phyloP scores from a whole-genome alignment of 2,888 invertebrate genomes.

The Leucoptera coffeella region DNA sequence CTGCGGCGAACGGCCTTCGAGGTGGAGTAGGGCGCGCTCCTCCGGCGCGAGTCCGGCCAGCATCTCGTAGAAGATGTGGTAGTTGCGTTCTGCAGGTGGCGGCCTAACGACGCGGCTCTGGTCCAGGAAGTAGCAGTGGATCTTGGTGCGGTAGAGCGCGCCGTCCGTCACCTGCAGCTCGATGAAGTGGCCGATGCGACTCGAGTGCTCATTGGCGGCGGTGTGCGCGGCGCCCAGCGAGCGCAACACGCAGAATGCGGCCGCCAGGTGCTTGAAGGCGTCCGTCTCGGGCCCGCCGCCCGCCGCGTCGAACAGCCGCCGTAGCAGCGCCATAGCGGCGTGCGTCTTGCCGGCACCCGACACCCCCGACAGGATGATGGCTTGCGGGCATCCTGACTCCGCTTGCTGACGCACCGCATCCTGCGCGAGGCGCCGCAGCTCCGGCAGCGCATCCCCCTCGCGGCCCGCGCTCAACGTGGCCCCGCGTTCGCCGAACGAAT shows the following conservation, averaged over 20 bases:
- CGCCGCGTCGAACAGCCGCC: constrained; percentile 88
- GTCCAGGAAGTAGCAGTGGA: constrained; percentile 93
- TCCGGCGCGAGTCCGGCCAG: constrained; percentile 83
- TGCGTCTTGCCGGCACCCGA: constrained; percentile 94
- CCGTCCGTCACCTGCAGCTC: constrained; percentile 95
- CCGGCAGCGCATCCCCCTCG: too few species aligned
- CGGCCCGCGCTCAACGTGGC: constrained; percentile 68
- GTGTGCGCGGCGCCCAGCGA: constrained; percentile 90
- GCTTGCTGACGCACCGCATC: constrained; percentile 91
- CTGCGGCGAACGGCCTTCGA: constrained; percentile 77
- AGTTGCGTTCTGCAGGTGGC: constrained; percentile 84
- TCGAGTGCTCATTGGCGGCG: constrained; percentile 84
- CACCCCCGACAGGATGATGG: constrained; percentile 85
- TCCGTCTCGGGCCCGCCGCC: constrained; percentile 94
- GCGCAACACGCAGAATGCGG: constrained; percentile 89
- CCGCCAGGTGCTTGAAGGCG: constrained; percentile 92
- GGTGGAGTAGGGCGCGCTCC: constrained; percentile 79
- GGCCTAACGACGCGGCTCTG: constrained; percentile 87
- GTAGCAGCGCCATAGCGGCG: constrained; percentile 82
- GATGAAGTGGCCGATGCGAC: constrained; percentile 92
- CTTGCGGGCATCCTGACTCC: constrained; percentile 93
- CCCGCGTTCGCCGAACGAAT: constrained; percentile 81
- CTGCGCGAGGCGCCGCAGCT: constrained; percentile 81
- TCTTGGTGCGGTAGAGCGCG: constrained; percentile 89
- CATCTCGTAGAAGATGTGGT: constrained; percentile 95